Conservation (phyloP, 2,888 invertebrate genomes). For the Rambutsinella grinnellia region DNA sequence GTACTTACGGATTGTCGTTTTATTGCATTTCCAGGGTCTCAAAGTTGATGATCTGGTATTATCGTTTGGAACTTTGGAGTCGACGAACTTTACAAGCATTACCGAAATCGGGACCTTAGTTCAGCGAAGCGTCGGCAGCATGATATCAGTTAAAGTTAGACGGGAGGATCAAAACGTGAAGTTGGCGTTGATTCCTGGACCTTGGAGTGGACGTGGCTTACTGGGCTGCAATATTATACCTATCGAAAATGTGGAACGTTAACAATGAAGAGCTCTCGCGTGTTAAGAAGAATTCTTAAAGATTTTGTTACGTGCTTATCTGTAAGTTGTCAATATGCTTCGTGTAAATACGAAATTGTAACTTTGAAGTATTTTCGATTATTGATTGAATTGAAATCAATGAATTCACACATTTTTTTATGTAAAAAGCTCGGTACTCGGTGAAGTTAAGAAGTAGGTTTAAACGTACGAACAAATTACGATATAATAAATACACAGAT, state of each 20-base stretch:
- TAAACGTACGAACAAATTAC: too few species aligned
- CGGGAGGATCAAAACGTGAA: slow-evolving; percentile 72
- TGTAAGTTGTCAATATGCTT: too few species aligned
- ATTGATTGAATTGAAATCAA: not conserved
- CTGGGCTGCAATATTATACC: slow-evolving; percentile 80
- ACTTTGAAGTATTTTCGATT: too few species aligned
- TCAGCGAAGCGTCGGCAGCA: slow-evolving; percentile 68
- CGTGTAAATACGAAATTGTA: too few species aligned
- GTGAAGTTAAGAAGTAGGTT: too few species aligned
- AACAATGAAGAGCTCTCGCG: too few species aligned
- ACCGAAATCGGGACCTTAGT: slow-evolving; percentile 80
- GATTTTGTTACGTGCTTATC: too few species aligned
- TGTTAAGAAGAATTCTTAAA: too few species aligned
- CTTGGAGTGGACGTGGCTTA: slow-evolving; percentile 84
- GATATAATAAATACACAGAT: too few species aligned
- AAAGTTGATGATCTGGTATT: slow-evolving; percentile 78
- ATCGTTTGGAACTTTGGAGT: slow-evolving; percentile 83
- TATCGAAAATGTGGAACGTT: slow-evolving; percentile 68
- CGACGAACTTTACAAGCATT: slow-evolving; percentile 78
- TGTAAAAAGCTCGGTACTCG: too few species aligned
- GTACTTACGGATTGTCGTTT: not conserved
- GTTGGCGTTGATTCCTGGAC: slow-evolving; percentile 78
- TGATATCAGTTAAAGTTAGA: slow-evolving; percentile 67
- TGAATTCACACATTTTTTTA: not conserved
- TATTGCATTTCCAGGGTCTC: slow-evolving; percentile 74